Conservation (phyloP, 2,113 vertebrate species). For the Gallinago undulata region DNA sequence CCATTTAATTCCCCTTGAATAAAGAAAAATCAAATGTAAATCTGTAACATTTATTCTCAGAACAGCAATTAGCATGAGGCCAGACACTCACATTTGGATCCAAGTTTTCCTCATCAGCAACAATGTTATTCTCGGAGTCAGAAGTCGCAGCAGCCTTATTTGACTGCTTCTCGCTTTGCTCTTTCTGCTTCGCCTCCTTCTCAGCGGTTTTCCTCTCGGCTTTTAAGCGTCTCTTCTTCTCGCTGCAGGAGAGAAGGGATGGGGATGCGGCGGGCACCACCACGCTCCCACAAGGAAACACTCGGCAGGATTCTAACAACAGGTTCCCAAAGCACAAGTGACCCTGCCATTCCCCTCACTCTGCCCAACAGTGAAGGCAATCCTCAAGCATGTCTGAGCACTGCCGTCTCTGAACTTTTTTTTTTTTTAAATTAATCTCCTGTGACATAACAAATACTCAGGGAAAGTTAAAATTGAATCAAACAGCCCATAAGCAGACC, state of each 20-base stretch:
- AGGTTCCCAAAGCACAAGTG: neutral
- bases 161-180: constrained; percentile 75
- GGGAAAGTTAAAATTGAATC: neutral
- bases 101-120: constrained; percentile 87
- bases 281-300: neutral
- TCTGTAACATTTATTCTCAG: neutral
- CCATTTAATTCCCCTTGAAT: neutral
- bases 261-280: neutral
- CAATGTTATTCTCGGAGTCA: constrained; percentile 51
- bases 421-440: neutral
- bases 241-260: constrained; percentile 74
- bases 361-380: neutral
- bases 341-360: neutral
- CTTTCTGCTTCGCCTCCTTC: constrained; percentile 89
- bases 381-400: neutral
- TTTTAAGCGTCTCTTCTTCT: constrained; percentile 93
- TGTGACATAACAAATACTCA: fast-evolving
- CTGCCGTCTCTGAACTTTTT: neutral
- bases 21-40: neutral
- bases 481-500: too few species aligned
- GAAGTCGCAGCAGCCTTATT: constrained; percentile 14
- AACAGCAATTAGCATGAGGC: neutral
- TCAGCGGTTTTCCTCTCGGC: constrained; percentile 92
- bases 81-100: constrained; percentile 89
- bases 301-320: neutral